phyloP scores from a whole-genome alignment of 2,888 invertebrate species.

The Scaptomyza caliginosa region DNA sequence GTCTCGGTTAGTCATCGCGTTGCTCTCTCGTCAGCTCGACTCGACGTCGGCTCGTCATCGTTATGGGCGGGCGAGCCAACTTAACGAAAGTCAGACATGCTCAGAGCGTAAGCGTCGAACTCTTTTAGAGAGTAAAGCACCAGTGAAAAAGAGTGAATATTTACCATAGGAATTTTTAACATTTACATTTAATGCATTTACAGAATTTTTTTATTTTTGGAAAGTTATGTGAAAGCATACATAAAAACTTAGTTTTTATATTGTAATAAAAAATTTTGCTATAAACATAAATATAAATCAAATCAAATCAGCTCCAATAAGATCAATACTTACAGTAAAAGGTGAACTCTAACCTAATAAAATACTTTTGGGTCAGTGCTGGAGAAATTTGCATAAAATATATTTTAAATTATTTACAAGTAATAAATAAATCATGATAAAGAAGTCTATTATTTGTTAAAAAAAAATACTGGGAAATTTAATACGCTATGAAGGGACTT shows the following conservation, averaged over 20 bases:
- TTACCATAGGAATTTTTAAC: slow-evolving; percentile 9
- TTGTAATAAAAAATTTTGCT: too few relatives aligned
- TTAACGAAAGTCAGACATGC: slow-evolving; percentile 55
- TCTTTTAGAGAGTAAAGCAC: neutral
- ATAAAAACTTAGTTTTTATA: too few relatives aligned
- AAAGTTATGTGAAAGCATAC: too few relatives aligned
- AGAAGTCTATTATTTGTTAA: neutral
- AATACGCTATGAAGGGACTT: neutral
- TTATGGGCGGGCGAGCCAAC: slow-evolving; percentile 40
- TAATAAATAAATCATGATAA: too few relatives aligned
- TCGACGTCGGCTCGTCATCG: slow-evolving; percentile 21
- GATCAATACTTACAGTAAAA: too few relatives aligned
- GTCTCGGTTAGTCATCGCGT: slow-evolving; percentile 18
- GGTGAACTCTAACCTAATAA: too few relatives aligned
- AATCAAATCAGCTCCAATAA: too few relatives aligned
- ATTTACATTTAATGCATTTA: neutral
- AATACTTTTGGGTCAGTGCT: too few relatives aligned
- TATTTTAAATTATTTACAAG: too few relatives aligned
- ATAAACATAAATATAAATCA: too few relatives aligned
- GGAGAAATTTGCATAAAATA: neutral
- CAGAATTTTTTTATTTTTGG: neutral
- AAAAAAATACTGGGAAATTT: slow-evolving; percentile 45
- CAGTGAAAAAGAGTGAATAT: too few relatives aligned
- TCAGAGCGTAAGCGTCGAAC: slow-evolving; percentile 1
- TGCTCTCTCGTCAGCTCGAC: slow-evolving; percentile 40